Evolutionary conservation across 1,140 invertebrate species (phyloP).

Genomic region (Gyrodactylus bullatarudis): DNA sequence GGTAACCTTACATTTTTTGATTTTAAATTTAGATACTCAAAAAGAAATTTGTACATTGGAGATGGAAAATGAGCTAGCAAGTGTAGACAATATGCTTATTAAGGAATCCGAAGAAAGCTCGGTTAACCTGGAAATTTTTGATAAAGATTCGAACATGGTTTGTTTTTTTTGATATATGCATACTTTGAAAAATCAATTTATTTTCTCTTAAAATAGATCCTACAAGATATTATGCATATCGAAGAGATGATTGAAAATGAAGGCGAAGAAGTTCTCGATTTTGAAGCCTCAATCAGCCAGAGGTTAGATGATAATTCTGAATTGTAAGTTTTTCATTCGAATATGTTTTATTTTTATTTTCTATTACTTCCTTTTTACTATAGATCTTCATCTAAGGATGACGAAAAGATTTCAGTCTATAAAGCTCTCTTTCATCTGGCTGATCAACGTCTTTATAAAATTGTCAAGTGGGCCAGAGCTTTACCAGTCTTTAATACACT

Average conservation of each 20-base stretch:
- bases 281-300: neutral
- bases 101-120: too few species aligned
- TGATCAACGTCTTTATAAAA: constrained; percentile 70
- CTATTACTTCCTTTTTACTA: constrained; percentile 2
- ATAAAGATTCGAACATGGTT: too few species aligned
- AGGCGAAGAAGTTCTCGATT: neutral
- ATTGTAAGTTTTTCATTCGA: neutral
- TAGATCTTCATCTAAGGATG: neutral
- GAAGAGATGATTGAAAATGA: neutral
- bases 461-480: constrained; percentile 91
- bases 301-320: neutral
- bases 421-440: constrained; percentile 27
- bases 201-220: neutral
- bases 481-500: constrained; percentile 78
- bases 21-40: too few species aligned
- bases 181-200: neutral
- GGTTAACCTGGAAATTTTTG: too few species aligned
- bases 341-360: neutral
- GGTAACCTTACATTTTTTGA: too few species aligned
- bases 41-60: too few species aligned
- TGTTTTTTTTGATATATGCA: too few species aligned
- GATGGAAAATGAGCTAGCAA: too few species aligned
- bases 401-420: constrained; percentile 4
- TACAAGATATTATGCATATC: neutral
- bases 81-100: too few species aligned